Percentiles rank a stretch among this genome's conserved stretches.
Evolutionary conservation across 2,888 invertebrate genomes (phyloP).

Genomic region (Ectemnius continuus): DNA sequence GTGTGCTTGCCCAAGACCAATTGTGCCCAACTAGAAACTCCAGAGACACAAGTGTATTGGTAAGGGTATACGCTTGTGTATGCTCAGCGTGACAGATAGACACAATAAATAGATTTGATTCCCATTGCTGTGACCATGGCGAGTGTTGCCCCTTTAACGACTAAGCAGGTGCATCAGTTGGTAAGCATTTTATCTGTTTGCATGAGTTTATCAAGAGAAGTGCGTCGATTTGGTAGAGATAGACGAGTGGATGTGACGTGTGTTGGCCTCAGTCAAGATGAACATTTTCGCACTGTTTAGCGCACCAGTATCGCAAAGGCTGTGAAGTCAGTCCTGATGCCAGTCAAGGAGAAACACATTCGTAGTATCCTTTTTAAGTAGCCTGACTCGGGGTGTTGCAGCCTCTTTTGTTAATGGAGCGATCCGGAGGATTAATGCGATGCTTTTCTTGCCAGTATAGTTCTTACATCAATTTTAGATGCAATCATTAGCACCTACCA

Average conservation of each 20-base stretch:
- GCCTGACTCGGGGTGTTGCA: not conserved
- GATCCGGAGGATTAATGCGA: not conserved
- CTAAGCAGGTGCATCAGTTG: conserved; percentile 80
- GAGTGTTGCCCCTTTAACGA: conserved; percentile 74
- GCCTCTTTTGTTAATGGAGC: not conserved
- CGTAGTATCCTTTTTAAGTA: conserved; percentile 82
- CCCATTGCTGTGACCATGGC: conserved; percentile 69
- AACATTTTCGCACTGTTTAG: conserved; percentile 77
- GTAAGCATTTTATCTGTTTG: conserved; percentile 33
- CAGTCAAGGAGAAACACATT: conserved; percentile 99
- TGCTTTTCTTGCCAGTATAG: conserved; percentile 6
- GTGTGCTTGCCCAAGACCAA: too few relatives aligned
- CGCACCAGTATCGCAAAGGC: conserved; percentile 94
- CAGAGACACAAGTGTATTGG: not conserved
- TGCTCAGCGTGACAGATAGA: not conserved
- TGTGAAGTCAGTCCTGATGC: conserved; percentile 93
- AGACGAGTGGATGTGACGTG: not conserved
- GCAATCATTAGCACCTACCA: conserved; percentile 97
- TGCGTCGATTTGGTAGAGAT: conserved; percentile 4
- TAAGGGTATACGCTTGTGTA: not conserved
- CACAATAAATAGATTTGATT: not conserved
- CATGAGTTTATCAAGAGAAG: not conserved
- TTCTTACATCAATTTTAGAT: conserved; percentile 78
- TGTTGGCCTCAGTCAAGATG: not conserved
- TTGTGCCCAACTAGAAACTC: too few relatives aligned